Evolutionary conservation across 1,140 invertebrate genomes (phyloP).

Genomic region (Drosophila nannoptera): DNA sequence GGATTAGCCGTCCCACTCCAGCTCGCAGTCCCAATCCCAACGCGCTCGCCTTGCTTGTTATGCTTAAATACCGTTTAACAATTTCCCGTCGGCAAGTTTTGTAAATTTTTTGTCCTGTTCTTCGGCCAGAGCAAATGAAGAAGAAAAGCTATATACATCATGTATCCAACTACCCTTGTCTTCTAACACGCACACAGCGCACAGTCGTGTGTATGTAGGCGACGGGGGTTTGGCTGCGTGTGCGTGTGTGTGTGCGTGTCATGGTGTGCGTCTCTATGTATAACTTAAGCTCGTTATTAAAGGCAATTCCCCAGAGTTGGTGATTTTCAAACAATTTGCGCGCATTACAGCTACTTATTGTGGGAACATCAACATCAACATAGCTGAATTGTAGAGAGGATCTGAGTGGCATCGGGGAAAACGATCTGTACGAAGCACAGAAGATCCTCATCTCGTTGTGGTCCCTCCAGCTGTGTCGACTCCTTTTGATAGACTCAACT

Average conservation of each 20-base stretch:
- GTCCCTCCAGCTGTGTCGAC: too few species aligned
- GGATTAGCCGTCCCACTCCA: conserved; percentile 56
- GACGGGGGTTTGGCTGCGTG: too few species aligned
- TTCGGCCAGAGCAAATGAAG: conserved; percentile 42
- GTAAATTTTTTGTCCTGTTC: conserved; percentile 28
- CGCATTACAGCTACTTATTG: conserved; percentile 48
- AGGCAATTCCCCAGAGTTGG: conserved; percentile 51
- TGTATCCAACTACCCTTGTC: conserved; percentile 38
- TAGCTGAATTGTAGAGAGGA: not conserved
- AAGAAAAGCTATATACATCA: conserved; percentile 20
- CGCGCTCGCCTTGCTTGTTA: conserved; percentile 40
- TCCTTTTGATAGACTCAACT: too few species aligned
- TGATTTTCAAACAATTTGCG: conserved; percentile 70
- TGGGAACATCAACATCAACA: not conserved
- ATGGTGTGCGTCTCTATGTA: not conserved
- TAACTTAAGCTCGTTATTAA: conserved; percentile 37
- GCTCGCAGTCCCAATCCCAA: conserved; percentile 15
- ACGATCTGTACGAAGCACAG: too few species aligned
- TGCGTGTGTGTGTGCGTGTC: too few species aligned
- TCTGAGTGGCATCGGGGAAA: too few species aligned
- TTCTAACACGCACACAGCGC: not conserved
- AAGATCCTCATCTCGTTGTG: too few species aligned
- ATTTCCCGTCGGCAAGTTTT: conserved; percentile 63
- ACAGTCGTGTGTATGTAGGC: not conserved
- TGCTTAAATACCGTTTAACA: conserved; percentile 76